Evolutionary conservation across 2,888 invertebrate genomes (phyloP).

Genomic region (Hemicrepidius hirtus): DNA sequence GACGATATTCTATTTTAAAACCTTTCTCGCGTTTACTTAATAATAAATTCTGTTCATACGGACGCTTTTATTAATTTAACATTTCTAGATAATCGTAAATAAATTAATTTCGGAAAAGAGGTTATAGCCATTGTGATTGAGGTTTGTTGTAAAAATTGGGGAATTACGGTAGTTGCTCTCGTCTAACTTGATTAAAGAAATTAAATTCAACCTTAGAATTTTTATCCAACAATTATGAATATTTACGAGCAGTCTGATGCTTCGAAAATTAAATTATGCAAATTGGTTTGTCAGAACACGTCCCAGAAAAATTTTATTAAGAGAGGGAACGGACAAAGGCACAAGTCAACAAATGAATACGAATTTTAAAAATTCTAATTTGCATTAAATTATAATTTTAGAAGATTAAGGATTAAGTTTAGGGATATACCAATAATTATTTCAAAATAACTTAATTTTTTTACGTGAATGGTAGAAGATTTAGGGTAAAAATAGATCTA

Average conservation of each 20-base stretch:
- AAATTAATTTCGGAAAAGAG: slow-evolving; percentile 10
- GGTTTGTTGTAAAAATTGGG: background rate
- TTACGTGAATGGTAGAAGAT: no score
- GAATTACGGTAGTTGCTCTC: slow-evolving; percentile 25
- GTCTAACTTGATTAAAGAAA: slow-evolving; percentile 17
- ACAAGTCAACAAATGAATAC: slow-evolving; percentile 21
- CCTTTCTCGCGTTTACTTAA: background rate
- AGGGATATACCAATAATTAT: background rate
- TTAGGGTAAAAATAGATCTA: no score
- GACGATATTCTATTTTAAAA: background rate
- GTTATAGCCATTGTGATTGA: slow-evolving; percentile 11
- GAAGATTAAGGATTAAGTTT: background rate
- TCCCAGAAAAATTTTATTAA: slow-evolving; percentile 36
- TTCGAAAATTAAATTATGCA: slow-evolving; percentile 46
- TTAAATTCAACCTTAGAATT: slow-evolving; percentile 35
- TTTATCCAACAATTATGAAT: slow-evolving; percentile 38
- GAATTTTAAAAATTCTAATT: slow-evolving; percentile 14
- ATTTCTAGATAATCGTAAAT: background rate
- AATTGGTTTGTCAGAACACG: slow-evolving; percentile 35
- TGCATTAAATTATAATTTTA: slow-evolving; percentile 8
- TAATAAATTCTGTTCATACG: background rate
- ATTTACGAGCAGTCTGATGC: slow-evolving; percentile 40
- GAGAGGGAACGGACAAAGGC: slow-evolving; percentile 12
- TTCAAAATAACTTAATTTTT: no score
- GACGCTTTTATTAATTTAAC: slow-evolving; percentile 11